Base-by-base conservation (phyloP, 2,888 invertebrate genomes). In the Rhyacophila evoluta region DNA sequence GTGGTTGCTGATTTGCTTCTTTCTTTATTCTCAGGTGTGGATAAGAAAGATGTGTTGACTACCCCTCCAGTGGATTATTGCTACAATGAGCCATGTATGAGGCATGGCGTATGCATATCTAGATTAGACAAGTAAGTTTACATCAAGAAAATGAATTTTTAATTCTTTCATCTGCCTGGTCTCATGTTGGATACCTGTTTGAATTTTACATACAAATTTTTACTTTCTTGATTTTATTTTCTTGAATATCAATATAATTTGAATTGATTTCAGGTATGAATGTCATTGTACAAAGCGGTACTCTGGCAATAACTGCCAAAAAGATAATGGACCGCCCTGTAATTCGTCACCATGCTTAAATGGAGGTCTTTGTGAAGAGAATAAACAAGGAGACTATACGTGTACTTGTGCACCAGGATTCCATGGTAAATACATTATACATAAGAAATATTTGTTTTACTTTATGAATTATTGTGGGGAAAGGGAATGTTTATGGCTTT, bases 231-330 rank as follows among this genome's bases (percentile, higher is more conserved):
- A 39, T 12, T 12, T 38, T 33, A 33, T 8, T 33, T 38, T 12
- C 11, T 38, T 1, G 1, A 38, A 38, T 5, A 38, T 1, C 1
- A 8, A 38, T 33, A 38, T 38, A 11, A 11, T 38, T 1, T 4
- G 12, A 38, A 37, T 74, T 10, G 12, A 12, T 69, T 72, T 15
- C 83, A 89, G 92, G 81, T 97, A 96, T 87, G 94, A 94, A 85
- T 97, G 97, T 87, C 92, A 93, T 85, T 97, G 97, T 89, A 91
- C 93, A 78, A 93, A 95, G 36, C 92, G 96, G 76, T 97, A 95
- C 87, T 92, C 94, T 76, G 97, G 97, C 83, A 94, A 94, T 88
- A 95, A 96, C 88, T 97, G 97, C 88, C 94, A 96, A 87, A 92
- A 93, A 86, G 95, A 95, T 87, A 91, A 90, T 85, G 95, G 95